Conservation (phyloP, 2,888 invertebrate genomes). For the Mythimna impura region DNA sequence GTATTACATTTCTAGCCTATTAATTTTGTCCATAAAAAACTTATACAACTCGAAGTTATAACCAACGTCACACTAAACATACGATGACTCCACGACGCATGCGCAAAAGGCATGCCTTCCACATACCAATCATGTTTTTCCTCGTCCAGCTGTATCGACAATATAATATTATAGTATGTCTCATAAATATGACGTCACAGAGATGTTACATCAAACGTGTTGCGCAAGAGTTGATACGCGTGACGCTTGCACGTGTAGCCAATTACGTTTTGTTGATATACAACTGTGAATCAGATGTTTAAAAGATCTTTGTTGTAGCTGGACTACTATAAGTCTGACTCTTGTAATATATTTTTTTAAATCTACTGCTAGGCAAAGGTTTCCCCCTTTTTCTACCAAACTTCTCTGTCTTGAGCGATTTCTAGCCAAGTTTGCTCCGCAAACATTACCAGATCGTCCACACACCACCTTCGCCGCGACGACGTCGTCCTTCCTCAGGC, state of each 20-base stretch:
- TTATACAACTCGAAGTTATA: conserved; percentile 18
- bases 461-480: too few species aligned
- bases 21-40: neutral
- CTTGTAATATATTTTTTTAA: neutral
- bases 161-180: conserved; percentile 22
- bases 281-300: conserved; percentile 18
- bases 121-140: conserved; percentile 17
- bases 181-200: conserved; percentile 23
- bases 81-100: conserved; percentile 21
- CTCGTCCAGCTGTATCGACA: conserved; percentile 9
- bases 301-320: neutral
- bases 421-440: too few species aligned
- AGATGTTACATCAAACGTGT: conserved; percentile 18
- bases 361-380: too few species aligned
- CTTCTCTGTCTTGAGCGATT: too few species aligned
- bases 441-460: too few species aligned
- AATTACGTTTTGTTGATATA: conserved; percentile 14
- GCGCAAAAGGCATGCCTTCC: conserved; percentile 28
- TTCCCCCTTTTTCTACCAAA: too few species aligned
- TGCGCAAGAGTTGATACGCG: conserved; percentile 45
- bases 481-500: too few species aligned
- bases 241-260: conserved; percentile 39
- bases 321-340: neutral
- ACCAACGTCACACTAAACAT: conserved; percentile 14
- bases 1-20: neutral